Evolutionary conservation across 2,113 vertebrate species (phyloP).

Genomic region (Rhynchomys soricoides): DNA sequence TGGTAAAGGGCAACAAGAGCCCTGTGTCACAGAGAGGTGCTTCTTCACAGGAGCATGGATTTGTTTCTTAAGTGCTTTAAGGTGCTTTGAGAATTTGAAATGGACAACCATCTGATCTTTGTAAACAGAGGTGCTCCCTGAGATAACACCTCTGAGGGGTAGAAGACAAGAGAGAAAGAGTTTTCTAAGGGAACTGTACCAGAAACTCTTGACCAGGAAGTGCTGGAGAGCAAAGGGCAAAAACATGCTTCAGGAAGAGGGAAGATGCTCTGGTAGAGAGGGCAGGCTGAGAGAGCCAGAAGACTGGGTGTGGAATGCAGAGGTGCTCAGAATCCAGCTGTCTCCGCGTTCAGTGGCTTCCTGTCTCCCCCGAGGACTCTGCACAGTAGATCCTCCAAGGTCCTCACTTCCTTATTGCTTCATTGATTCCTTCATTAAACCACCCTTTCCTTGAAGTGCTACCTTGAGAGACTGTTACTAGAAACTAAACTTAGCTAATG

Average conservation of each 20-base stretch:
- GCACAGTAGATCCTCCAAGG: not conserved
- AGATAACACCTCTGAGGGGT: not conserved
- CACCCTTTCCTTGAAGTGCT: slow-evolving; percentile 22
- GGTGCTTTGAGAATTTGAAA: not conserved
- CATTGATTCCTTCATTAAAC: slow-evolving; percentile 27
- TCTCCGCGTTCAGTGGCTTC: not conserved
- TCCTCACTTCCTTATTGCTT: slow-evolving; percentile 1
- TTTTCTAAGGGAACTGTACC: not conserved
- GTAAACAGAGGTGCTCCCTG: not conserved
- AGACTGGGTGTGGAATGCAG: not conserved
- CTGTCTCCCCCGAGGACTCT: not conserved
- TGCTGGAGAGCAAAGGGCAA: not conserved
- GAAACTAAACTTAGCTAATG: not conserved
- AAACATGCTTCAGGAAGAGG: not conserved
- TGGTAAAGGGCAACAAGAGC: not conserved
- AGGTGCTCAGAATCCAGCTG: not conserved
- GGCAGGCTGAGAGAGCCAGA: not conserved
- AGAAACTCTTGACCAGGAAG: not conserved
- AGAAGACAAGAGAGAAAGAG: not conserved
- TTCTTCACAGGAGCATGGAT: not conserved
- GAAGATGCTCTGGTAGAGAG: not conserved
- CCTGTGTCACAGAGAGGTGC: too few species aligned
- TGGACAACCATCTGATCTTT: not conserved
- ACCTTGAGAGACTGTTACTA: not conserved
- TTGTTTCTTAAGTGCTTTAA: not conserved